phyloP scores from a whole-genome alignment of 2,797 vertebrate genomes.

The Pseudocheirus occidentalis region DNA sequence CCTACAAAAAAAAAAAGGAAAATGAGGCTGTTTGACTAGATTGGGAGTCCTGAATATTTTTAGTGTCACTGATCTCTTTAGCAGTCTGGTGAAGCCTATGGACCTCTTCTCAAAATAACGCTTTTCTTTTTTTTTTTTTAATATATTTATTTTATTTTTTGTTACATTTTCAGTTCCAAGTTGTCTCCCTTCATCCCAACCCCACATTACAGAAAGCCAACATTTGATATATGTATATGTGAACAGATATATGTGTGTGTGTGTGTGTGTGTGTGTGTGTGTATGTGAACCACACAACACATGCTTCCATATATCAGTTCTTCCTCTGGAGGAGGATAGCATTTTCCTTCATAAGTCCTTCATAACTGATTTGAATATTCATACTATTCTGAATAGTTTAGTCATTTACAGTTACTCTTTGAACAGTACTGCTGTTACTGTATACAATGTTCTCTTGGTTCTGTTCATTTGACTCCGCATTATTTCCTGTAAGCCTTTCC shows the following conservation, averaged over 20 bases:
- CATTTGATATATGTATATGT: background rate
- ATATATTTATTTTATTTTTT: background rate
- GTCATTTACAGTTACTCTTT: background rate
- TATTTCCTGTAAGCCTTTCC: background rate
- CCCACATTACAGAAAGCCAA: background rate
- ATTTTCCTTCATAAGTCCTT: background rate
- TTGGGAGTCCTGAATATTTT: background rate
- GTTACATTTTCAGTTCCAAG: background rate
- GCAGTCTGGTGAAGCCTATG: background rate
- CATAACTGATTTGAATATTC: background rate
- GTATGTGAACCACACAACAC: background rate
- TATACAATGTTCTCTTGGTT: background rate
- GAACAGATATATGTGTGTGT: background rate
- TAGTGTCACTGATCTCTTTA: background rate
- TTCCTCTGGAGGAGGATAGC: background rate
- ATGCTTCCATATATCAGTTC: background rate
- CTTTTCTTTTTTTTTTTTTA: background rate
- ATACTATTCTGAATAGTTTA: background rate
- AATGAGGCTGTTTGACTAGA: background rate
- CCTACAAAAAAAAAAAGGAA: background rate
- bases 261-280: background rate
- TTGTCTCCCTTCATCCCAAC: background rate
- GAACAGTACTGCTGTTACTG: background rate
- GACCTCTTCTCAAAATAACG: background rate
- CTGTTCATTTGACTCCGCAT: background rate